Evolutionary conservation across 1,140 invertebrate species (phyloP), one percentile per base, ranked within the genome.

Genomic region (Aphis gossypii): DNA sequence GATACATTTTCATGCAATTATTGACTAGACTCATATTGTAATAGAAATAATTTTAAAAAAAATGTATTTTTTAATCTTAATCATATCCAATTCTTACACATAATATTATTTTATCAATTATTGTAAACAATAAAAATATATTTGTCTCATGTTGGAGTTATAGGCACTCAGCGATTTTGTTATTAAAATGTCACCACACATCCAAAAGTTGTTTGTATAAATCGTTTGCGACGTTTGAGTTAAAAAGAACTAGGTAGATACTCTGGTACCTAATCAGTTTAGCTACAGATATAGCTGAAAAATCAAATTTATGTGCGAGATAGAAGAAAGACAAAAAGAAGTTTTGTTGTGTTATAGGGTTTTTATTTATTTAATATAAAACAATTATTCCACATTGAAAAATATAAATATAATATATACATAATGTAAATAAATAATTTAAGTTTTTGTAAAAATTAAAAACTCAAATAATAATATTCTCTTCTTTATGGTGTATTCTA

Each of bases 11-110:
- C n/a, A 76, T 76, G n/a, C 60, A 76, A 76, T 76, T 76, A 76
- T n/a, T 76, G 60, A 76, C n/a, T 76, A 76, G 60, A 68, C 60
- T 68, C 30, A n/a, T n/a, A n/a, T 68, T 68, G 30, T 68, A 68
- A 68, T 68, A 68, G 30, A n/a, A 68, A 68, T 68, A 68, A 68
- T 68, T 60, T 46, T 1, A 11, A 46, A n/a, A 68, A 76, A 76
- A 14, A 76, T n/a, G 14, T 76, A 76, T 76, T 76, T 76, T 68
- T 76, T 76, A 76, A 76, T 76, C 60, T 35, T 76, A 35, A 76
- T 76, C 60, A 76, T 76, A 76, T 76, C 60, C n/a, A 76, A 76
- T 76, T 76, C 60, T 76, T 76, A 76, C n/a, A 76, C 30, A 76
- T 76, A 18, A n/a, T 76, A n/a, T 35, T 76, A 76, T 76, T 76